phyloP scores from a whole-genome alignment of 2,113 vertebrate genomes.

The Copsychus sechellarum region DNA sequence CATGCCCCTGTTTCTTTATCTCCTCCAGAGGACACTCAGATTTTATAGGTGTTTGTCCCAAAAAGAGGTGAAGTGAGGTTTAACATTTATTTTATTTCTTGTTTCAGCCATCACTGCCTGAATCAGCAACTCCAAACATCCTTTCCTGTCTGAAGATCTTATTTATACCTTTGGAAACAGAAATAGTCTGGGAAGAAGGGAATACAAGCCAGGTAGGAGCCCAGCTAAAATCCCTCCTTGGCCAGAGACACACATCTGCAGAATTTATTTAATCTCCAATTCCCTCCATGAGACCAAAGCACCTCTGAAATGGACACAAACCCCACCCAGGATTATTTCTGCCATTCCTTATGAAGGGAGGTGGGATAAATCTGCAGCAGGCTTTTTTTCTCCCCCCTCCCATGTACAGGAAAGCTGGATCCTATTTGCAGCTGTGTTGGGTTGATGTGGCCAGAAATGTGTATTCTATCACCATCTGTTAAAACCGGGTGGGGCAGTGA shows the following conservation, averaged over 20 bases:
- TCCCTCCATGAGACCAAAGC: neutral
- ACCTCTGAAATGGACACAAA: neutral
- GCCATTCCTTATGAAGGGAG: neutral
- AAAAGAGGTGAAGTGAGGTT: neutral
- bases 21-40: neutral
- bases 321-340: neutral
- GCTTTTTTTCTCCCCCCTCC: fast-evolving
- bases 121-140: neutral
- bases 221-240: neutral
- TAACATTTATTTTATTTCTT: neutral
- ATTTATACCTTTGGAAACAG: neutral
- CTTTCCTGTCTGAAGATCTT: neutral
- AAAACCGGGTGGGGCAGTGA: no score
- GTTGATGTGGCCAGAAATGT: no score
- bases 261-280: neutral
- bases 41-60: neutral
- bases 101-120: neutral
- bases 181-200: neutral
- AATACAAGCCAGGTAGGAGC: neutral
- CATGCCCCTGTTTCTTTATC: neutral
- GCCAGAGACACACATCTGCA: neutral
- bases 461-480: no score
- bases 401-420: neutral
- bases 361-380: neutral
- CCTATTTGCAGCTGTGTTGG: neutral